phyloP scores from a whole-genome alignment of 64 coral and sea anemone species.

The Actinia equina region DNA sequence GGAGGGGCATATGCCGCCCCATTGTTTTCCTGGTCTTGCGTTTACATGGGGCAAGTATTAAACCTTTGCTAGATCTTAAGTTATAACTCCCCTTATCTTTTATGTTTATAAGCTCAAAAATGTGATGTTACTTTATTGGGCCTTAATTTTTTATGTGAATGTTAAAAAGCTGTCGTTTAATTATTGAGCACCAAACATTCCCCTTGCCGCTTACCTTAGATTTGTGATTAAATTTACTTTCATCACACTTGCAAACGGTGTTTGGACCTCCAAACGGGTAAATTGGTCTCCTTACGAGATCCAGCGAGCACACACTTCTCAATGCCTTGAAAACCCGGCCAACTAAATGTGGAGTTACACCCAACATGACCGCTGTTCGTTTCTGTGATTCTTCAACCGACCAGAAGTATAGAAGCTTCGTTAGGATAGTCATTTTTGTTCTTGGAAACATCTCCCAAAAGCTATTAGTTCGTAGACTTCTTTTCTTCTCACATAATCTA shows the following conservation, averaged over 20 bases:
- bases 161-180: too few species aligned
- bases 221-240: slow-evolving; percentile 19
- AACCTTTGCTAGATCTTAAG: too few species aligned
- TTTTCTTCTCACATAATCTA: slow-evolving; percentile 1
- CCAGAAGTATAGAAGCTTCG: neutral
- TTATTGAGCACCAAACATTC: too few species aligned
- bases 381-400: neutral
- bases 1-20: too few species aligned
- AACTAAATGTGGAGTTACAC: neutral
- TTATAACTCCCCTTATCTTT: too few species aligned
- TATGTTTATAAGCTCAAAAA: too few species aligned
- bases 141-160: too few species aligned
- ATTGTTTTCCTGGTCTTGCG: too few species aligned
- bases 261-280: slow-evolving; percentile 21
- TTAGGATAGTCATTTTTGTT: neutral
- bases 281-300: neutral
- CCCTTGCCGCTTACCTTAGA: neutral
- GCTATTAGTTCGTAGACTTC: slow-evolving; percentile 31
- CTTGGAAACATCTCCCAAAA: slow-evolving; percentile 15
- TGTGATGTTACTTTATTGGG: too few species aligned
- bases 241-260: slow-evolving; percentile 16
- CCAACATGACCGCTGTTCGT: neutral
- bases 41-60: too few species aligned
- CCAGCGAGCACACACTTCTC: slow-evolving; percentile 16
- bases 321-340: neutral